Evolutionary conservation across 2,888 invertebrate genomes (phyloP).

Genomic region (Elaeidobius kamerunicus): DNA sequence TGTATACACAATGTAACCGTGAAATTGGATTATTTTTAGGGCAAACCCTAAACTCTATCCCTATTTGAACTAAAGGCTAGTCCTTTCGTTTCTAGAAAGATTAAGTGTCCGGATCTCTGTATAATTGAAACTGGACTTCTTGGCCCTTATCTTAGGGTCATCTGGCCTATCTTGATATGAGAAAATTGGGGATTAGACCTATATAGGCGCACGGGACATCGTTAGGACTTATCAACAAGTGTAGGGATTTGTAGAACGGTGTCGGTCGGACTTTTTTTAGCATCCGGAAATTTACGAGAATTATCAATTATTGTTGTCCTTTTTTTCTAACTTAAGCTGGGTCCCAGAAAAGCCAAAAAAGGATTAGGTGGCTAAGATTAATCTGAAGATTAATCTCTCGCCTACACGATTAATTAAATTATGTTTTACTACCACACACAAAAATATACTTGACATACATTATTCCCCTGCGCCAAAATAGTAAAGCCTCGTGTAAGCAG

Average conservation of each 20-base stretch:
- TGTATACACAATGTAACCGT: neutral
- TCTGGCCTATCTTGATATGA: constrained; percentile 29
- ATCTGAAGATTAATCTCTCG: no score
- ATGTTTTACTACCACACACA: no score
- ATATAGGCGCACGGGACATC: constrained; percentile 22
- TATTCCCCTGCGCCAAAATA: no score
- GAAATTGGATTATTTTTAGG: neutral
- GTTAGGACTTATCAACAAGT: constrained; percentile 25
- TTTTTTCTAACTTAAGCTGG: no score
- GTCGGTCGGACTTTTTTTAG: no score
- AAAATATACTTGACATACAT: no score
- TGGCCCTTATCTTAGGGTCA: constrained; percentile 34
- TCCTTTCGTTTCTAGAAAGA: constrained; percentile 33
- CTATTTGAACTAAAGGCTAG: constrained; percentile 9
- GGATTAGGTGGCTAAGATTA: no score
- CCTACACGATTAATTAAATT: no score
- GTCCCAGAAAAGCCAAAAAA: no score
- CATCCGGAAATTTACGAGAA: no score
- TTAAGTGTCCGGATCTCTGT: constrained; percentile 44
- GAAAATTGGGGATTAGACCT: constrained; percentile 28
- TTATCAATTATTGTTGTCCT: no score
- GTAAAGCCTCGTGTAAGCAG: neutral
- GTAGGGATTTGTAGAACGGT: constrained; percentile 3
- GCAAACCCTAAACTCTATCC: neutral
- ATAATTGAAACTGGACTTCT: constrained; percentile 46